A percentile compares a stretch with the other conserved stretches of the same genome.
phyloP scores from a whole-genome alignment of 2,113 vertebrate species.

The Rhinogobius similis region DNA sequence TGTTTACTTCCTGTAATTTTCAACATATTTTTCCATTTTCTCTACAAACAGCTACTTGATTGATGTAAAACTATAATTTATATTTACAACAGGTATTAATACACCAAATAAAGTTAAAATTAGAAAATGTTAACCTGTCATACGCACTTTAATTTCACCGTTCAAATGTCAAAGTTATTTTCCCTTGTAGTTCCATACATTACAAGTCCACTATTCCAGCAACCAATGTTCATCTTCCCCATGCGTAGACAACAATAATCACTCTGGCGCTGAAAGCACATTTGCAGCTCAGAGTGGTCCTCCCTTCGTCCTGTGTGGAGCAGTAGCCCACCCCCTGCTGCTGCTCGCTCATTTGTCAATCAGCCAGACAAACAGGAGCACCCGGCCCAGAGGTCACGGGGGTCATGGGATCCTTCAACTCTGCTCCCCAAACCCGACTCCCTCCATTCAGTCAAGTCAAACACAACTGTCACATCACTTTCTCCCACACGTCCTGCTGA shows the following conservation, averaged over 20 bases:
- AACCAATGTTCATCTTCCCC: not conserved
- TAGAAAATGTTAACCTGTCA: too few species aligned
- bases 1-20: too few species aligned
- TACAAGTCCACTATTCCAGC: not conserved
- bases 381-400: conserved; percentile 60
- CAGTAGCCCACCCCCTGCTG: conserved; percentile 39
- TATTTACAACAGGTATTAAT: too few species aligned
- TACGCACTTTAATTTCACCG: too few species aligned
- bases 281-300: conserved; percentile 7
- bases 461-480: conserved; percentile 27
- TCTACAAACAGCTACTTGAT: too few species aligned
- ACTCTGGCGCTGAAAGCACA: not conserved
- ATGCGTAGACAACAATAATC: not conserved
- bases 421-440: conserved; percentile 23
- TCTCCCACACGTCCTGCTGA: conserved; percentile 18
- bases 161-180: not conserved
- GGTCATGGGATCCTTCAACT: conserved; percentile 70
- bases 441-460: conserved; percentile 12
- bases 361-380: conserved; percentile 78
- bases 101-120: too few species aligned
- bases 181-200: not conserved
- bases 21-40: too few species aligned
- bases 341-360: conserved; percentile 73
- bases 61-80: too few species aligned
- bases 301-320: conserved; percentile 12